Percentiles rank a stretch among this genome's conserved stretches.
Evolutionary conservation across 1,140 invertebrate species (phyloP).

Genomic region (Ctenoplectra terminalis): DNA sequence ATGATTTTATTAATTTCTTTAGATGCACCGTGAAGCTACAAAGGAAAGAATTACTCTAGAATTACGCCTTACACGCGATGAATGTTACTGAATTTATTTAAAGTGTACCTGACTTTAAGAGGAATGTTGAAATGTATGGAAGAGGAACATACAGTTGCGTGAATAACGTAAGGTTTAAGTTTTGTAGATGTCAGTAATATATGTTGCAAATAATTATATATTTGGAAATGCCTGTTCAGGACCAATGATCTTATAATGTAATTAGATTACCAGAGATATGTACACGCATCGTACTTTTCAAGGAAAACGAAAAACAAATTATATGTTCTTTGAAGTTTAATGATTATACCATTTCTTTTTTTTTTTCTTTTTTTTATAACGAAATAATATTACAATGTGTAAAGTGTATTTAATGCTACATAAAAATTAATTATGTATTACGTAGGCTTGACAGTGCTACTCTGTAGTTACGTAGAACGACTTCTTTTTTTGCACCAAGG

Average conservation of each 20-base stretch:
- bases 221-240: constrained; percentile 65
- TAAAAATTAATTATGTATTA: constrained; percentile 63
- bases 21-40: constrained; percentile 16
- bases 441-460: constrained; percentile 46
- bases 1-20: constrained; percentile 1
- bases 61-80: constrained; percentile 31
- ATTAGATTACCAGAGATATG: constrained; percentile 59
- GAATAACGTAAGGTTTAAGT: constrained; percentile 68
- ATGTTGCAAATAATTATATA: constrained; percentile 73
- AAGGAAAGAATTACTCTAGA: constrained; percentile 4
- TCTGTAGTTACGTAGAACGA: constrained; percentile 12
- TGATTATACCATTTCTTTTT: constrained; percentile 7
- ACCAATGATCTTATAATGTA: constrained; percentile 74
- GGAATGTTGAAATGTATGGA: constrained; percentile 63
- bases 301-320: constrained; percentile 38
- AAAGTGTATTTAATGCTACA: constrained; percentile 72
- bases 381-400: constrained; percentile 69
- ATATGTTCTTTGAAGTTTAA: constrained; percentile 46
- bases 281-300: constrained; percentile 60
- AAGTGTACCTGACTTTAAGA: constrained; percentile 78
- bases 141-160: constrained; percentile 52
- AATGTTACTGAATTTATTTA: constrained; percentile 64
- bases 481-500: neutral
- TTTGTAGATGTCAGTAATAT: constrained; percentile 75
- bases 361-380: constrained; percentile 59